A percentile compares a stretch with the other conserved stretches of the same genome.
Conservation (phyloP, 1,140 invertebrate genomes). For the Trichonephila clavata region DNA sequence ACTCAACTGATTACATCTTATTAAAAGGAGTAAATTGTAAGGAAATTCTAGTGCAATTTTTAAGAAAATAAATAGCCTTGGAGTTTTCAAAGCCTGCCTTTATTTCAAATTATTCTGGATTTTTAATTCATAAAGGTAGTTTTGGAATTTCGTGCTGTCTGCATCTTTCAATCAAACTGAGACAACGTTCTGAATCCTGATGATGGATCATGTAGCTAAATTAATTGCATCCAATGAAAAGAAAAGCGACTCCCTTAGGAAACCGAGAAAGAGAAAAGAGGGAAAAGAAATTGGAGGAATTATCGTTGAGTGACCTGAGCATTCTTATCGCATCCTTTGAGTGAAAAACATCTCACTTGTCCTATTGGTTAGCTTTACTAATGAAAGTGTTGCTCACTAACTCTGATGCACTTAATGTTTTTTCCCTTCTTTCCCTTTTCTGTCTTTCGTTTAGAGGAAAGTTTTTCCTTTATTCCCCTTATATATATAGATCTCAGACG, state of each 20-base stretch:
- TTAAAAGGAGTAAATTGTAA: too few relatives aligned
- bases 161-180: too few relatives aligned
- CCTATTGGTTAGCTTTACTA: conserved; percentile 76
- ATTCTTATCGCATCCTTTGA: conserved; percentile 66
- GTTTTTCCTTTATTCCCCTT: conserved; percentile 59
- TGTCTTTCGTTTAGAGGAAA: conserved; percentile 65
- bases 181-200: not conserved
- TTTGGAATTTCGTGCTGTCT: too few relatives aligned
- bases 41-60: too few relatives aligned
- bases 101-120: too few relatives aligned
- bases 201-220: conserved; percentile 21
- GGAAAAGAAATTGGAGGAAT: conserved; percentile 66
- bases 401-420: conserved; percentile 61
- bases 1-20: too few relatives aligned
- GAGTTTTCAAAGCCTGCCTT: too few relatives aligned
- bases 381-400: conserved; percentile 74
- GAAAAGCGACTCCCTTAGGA: conserved; percentile 7
- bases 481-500: conserved; percentile 75
- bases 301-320: conserved; percentile 68
- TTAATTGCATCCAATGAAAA: conserved; percentile 32
- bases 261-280: not conserved
- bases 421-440: not conserved
- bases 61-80: too few relatives aligned
- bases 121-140: too few relatives aligned
- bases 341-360: conserved; percentile 72